These are phyloP conservation scores for Stichopus chloronotus DNA, from an alignment of 35 echinoderm and acorn worm species.

Conservation along the genomic window DNA sequence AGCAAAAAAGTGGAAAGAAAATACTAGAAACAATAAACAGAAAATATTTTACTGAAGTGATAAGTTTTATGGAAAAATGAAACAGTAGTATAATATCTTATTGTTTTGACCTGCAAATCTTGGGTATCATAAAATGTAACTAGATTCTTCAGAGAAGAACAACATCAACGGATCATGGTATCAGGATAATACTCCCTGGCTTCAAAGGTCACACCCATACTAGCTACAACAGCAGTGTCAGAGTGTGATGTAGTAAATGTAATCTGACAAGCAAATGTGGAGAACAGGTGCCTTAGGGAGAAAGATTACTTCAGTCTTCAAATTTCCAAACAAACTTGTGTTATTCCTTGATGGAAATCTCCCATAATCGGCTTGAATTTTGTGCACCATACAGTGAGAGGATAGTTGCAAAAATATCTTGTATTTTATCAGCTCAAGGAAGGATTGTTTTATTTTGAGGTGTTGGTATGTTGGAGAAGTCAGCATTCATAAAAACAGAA, in stretches of 20 bases:
- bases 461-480: too few relatives aligned
- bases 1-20: neutral
- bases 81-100: neutral
- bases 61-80: neutral
- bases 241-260: neutral
- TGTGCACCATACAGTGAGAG: too few relatives aligned
- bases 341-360: neutral
- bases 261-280: neutral
- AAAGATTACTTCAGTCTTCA: neutral
- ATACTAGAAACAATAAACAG: neutral
- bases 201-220: neutral
- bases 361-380: too few relatives aligned
- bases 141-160: neutral
- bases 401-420: too few relatives aligned
- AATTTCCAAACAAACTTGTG: too few relatives aligned
- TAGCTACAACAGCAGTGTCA: neutral
- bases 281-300: neutral
- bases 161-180: neutral
- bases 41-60: neutral
- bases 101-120: neutral
- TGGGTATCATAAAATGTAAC: neutral
- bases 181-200: neutral
- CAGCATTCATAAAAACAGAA: too few relatives aligned
- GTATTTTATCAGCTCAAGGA: too few relatives aligned
- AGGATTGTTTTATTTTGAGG: too few relatives aligned